Evolutionary conservation across 2,888 invertebrate species (phyloP), one percentile per base, ranked within the genome.

Genomic region (Agrotis puta): DNA sequence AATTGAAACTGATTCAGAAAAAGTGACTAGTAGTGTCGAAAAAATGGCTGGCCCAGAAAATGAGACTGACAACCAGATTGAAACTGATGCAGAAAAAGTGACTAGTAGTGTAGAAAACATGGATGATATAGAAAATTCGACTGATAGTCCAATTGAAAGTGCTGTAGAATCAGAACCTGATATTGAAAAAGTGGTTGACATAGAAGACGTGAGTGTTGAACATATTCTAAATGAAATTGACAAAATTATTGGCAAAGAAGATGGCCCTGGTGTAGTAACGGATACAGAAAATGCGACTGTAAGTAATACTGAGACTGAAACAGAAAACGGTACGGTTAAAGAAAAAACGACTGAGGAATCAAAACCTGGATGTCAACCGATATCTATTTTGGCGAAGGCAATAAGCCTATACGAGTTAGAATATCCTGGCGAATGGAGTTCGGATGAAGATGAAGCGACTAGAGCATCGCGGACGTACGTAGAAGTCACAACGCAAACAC

Each of bases 381-480:
- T 72, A 33, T 50, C 76, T 50, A 72, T 72, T 56, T 66, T 76
- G 45, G 72, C 75, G 45, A 72, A 72, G 20, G 72, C 72, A 20
- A 72, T 72, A 76, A 50, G 54, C 2, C 45, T 72, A 13, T 64
- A 76, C 16, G 72, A 76, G 33, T 33, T 72, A 57, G 72, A 72
- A 20, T 57, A 72, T 57, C 72, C 72, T 57, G 76, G 76, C 13
- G 48, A 57, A 45, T 72, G 76, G 72, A 57, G 76, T 57, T 76
- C 72, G 7, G 76, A 72, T 20, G 71, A 77, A 50, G 68, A 65
- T 14, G 71, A 72, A 33, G 18, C 64, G 4, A 54, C 48, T 7
- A 72, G 56, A 75, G 47, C 48, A 50, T 18, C 53, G 47, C 64
- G 24, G 16, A 22, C 18, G 45, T 67, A 67, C 50, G 20, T 24